Percentiles rank a stretch among this genome's conserved stretches.
Evolutionary conservation across 1,140 invertebrate species (phyloP).

Genomic region (Elymnias hypermnestra): DNA sequence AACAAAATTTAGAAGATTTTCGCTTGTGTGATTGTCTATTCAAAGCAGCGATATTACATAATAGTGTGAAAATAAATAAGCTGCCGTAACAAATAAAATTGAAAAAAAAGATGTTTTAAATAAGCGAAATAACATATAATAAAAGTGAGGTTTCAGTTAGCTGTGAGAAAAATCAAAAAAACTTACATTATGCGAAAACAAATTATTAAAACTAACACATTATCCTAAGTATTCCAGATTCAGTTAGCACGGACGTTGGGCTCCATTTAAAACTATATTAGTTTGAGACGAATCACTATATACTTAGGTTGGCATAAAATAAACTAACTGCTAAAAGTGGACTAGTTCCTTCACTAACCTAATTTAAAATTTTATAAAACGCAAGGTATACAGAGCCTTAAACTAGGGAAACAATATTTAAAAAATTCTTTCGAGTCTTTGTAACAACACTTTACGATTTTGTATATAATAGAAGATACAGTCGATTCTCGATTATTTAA

Average conservation of each 20-base stretch:
- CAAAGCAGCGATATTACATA: no score
- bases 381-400: slow-evolving; percentile 25
- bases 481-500: no score
- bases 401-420: not conserved
- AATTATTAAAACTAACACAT: slow-evolving; percentile 20
- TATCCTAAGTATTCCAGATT: slow-evolving; percentile 31
- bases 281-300: slow-evolving; percentile 41
- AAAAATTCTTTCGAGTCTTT: no score
- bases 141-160: not conserved
- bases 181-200: slow-evolving; percentile 16
- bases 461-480: no score
- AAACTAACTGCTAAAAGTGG: slow-evolving; percentile 52
- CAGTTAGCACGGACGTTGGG: slow-evolving; percentile 29
- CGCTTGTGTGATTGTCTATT: no score
- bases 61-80: no score
- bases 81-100: no score
- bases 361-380: slow-evolving; percentile 29
- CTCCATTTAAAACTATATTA: slow-evolving; percentile 32
- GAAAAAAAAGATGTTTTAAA: no score
- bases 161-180: not conserved
- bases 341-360: slow-evolving; percentile 66
- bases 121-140: not conserved
- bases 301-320: slow-evolving; percentile 46
- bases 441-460: no score
- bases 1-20: no score